Evolutionary conservation across 53 echinoderm and acorn worm genomes (phyloP).

Genomic region (Holothuria scabra): DNA sequence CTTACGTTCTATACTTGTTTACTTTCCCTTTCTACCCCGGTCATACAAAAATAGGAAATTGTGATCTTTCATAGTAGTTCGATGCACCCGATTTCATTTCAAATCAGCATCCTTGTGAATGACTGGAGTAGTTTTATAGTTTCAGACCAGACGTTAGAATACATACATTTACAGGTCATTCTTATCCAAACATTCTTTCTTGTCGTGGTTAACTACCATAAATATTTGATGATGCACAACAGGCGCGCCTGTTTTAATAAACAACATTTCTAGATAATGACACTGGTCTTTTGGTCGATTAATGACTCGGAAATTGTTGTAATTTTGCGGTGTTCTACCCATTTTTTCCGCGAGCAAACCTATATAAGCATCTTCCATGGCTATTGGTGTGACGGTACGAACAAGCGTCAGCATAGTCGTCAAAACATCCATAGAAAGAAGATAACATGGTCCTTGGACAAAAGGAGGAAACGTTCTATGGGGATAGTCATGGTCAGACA

Average conservation of each 20-base stretch:
- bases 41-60: no score
- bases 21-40: no score
- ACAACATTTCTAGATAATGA: constrained; percentile 75
- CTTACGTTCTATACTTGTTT: no score
- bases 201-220: constrained; percentile 67
- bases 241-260: constrained; percentile 21
- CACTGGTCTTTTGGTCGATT: constrained; percentile 80
- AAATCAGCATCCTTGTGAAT: no score
- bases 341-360: constrained; percentile 76
- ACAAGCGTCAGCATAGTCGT: constrained; percentile 65
- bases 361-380: constrained; percentile 92
- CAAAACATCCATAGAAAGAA: constrained; percentile 82
- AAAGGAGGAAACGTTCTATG: constrained; percentile 70
- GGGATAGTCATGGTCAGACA: constrained; percentile 69
- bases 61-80: no score
- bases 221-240: constrained; percentile 72
- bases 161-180: constrained; percentile 25
- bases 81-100: no score
- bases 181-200: constrained; percentile 7
- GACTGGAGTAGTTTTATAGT: no score
- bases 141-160: no score
- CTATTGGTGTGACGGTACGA: constrained; percentile 70
- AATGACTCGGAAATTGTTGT: constrained; percentile 76
- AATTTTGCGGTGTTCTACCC: constrained; percentile 57
- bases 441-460: constrained; percentile 70